Percentiles rank a stretch among this genome's conserved stretches.
Conservation (phyloP, 2,888 invertebrate genomes). For the Galerucella calmariensis region DNA sequence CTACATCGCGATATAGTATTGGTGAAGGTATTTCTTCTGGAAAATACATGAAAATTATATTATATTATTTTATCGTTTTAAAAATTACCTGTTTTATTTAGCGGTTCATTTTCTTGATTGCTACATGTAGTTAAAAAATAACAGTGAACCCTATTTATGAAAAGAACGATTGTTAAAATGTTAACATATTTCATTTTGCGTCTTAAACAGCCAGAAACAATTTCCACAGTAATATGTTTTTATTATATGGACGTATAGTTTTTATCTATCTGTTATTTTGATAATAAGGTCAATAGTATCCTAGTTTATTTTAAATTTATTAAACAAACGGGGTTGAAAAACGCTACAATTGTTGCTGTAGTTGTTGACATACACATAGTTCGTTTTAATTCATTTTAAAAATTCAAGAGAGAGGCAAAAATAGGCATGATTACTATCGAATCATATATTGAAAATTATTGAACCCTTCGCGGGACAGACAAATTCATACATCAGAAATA, state of each 20-base stretch:
- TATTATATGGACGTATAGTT: too few species aligned
- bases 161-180: background rate
- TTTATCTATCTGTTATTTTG: background rate
- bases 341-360: too few species aligned
- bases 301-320: too few species aligned
- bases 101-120: background rate
- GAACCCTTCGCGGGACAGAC: too few species aligned
- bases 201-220: background rate
- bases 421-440: too few species aligned
- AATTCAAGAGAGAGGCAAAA: too few species aligned
- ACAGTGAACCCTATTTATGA: background rate
- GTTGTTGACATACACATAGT: too few species aligned
- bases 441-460: too few species aligned
- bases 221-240: background rate
- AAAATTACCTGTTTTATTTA: background rate
- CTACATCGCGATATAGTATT: conserved; percentile 12
- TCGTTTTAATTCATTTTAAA: too few species aligned
- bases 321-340: too few species aligned
- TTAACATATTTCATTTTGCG: background rate
- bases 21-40: conserved; percentile 6
- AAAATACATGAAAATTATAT: background rate
- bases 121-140: background rate
- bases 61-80: too few species aligned
- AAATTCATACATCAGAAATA: too few species aligned
- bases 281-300: background rate